Conservation (phyloP, 2,888 invertebrate species). For the Lasioglossum villosulum region DNA sequence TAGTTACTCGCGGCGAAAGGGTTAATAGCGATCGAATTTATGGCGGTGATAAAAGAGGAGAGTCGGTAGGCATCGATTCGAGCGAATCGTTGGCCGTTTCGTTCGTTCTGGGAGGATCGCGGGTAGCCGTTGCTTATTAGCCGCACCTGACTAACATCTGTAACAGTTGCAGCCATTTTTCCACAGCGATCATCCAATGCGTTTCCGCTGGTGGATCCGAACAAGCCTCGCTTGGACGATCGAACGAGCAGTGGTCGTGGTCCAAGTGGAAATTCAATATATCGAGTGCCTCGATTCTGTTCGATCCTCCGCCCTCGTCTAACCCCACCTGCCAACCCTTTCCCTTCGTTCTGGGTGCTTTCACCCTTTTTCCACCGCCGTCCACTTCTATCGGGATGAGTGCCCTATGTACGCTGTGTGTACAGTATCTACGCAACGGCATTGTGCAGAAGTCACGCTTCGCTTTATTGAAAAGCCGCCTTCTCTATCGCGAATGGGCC, state of each 20-base stretch:
- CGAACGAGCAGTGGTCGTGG: constrained; percentile 52
- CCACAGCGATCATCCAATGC: constrained; percentile 31
- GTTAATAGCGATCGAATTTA: not conserved
- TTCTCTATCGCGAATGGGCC: constrained; percentile 46
- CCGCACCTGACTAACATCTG: constrained; percentile 27
- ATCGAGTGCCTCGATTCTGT: constrained; percentile 56
- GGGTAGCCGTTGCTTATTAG: constrained; percentile 42
- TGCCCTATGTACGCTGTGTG: constrained; percentile 45
- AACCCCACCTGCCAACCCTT: not conserved
- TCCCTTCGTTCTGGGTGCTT: not conserved
- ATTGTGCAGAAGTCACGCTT: constrained; percentile 61
- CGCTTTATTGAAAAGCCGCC: constrained; percentile 71
- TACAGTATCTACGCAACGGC: constrained; percentile 50
- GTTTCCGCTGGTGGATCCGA: constrained; percentile 32
- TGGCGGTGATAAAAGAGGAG: not conserved
- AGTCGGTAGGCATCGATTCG: not conserved
- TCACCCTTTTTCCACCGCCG: constrained; percentile 3
- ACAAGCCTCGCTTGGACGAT: constrained; percentile 21
- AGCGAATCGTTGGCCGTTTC: not conserved
- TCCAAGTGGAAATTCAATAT: constrained; percentile 70
- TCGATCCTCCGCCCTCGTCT: constrained; percentile 17
- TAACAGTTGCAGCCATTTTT: constrained; percentile 40
- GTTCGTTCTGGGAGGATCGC: not conserved
- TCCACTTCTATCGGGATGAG: constrained; percentile 54
- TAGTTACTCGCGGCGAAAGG: not conserved